Evolutionary conservation across 1,140 invertebrate genomes (phyloP), one percentile per base, ranked within the genome.

Genomic region (Zaprionus inermis): DNA sequence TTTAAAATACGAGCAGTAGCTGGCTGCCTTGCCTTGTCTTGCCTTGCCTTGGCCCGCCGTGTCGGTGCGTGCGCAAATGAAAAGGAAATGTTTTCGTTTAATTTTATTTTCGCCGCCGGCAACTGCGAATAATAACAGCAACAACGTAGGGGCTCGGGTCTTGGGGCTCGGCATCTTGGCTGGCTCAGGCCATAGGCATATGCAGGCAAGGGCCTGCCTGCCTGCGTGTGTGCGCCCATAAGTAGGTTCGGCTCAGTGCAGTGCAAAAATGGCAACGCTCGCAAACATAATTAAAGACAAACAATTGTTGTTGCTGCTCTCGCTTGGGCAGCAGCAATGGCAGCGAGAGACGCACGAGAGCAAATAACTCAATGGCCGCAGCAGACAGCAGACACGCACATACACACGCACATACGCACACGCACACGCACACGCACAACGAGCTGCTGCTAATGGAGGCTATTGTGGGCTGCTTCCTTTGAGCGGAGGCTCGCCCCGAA

Each of bases 211-310:
- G 32, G 24, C 46, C 24, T 32, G 18, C 14, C 24, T 44, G n/a
- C 16, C 16, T 60, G 36, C 18, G 38, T 61, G 57, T 63, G 52
- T 24, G 38, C 65, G 69, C 54, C 56, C 77, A 89, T 84, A 89
- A 84, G 80, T 88, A 78, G 83, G 64, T 89, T 28, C 80, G 16
- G 44, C 66, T 44, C 38, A 16, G 72, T 68, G 20, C 67, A 78
- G 76, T 38, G 60, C 82, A 76, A 86, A 86, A 83, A 72, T 79
- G 88, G 68, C 72, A 76, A 76, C 71, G 80, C 81, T 81, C 76
- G 78, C 88, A 88, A 89, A 84, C 84, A 91, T 91, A 91, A 91
- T 91, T 91, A 91, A 91, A 91, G 83, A 81, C 83, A 91, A 91
- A 91, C 88, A 91, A 84, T 78, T 71, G 74, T 70, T 74, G 73